These are phyloP conservation scores for Poeciliopsis paucimaculata DNA, from an alignment of 2,797 vertebrate species.

Conservation along the genomic window DNA sequence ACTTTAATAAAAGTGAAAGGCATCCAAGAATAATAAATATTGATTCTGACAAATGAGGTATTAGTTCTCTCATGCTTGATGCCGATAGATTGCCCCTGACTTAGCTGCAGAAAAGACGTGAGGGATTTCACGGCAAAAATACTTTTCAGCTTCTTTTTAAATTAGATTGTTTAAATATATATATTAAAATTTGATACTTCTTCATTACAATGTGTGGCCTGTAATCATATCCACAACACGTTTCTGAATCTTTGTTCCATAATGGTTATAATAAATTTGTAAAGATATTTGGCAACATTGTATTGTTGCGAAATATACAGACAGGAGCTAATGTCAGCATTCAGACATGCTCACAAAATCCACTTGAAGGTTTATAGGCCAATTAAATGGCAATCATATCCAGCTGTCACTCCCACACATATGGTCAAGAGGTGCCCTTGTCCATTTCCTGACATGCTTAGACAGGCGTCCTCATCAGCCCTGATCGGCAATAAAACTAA, in stretches of 20 bases:
- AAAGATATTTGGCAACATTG: no score
- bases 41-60: slow-evolving; percentile 54
- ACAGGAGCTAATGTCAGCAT: background rate
- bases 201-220: background rate
- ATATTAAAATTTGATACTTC: background rate
- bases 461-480: slow-evolving; percentile 2
- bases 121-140: slow-evolving; percentile 44
- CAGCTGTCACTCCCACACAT: slow-evolving; percentile 3
- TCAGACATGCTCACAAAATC: background rate
- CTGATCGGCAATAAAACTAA: background rate
- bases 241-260: background rate
- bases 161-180: background rate
- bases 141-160: background rate
- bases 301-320: background rate
- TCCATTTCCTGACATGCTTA: background rate
- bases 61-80: slow-evolving; percentile 1
- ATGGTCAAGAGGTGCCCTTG: slow-evolving; percentile 5
- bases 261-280: no score
- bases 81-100: slow-evolving; percentile 15
- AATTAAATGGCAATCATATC: slow-evolving; percentile 7
- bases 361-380: slow-evolving; percentile 2
- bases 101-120: slow-evolving; percentile 26
- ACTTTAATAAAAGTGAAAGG: slow-evolving; percentile 60
- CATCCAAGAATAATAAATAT: slow-evolving; percentile 61
- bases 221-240: background rate